Conservation (phyloP, 2,888 invertebrate genomes). For the Gnatocerus cornutus region DNA sequence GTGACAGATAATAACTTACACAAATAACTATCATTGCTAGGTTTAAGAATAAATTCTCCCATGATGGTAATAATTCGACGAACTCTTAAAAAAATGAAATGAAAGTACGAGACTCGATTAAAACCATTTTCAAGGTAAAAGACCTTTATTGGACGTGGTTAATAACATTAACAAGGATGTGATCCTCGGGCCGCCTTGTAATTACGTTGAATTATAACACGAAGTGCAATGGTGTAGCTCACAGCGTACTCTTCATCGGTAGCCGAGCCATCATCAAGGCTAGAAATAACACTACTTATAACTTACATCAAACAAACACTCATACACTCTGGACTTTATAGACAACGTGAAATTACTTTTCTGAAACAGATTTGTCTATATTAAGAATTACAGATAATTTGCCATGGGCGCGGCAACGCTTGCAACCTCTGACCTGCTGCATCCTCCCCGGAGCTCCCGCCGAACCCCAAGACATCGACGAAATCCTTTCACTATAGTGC, state of each 20-base stretch:
- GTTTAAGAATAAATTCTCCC: slow-evolving; percentile 26
- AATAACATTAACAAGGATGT: slow-evolving; percentile 47
- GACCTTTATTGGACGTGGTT: slow-evolving; percentile 44
- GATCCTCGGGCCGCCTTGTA: slow-evolving; percentile 45
- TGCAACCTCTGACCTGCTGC: slow-evolving; percentile 40
- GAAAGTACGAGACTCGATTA: slow-evolving; percentile 38
- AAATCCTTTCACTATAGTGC: slow-evolving; percentile 32
- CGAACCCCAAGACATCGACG: slow-evolving; percentile 20
- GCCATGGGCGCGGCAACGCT: slow-evolving; percentile 37
- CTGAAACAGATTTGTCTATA: slow-evolving; percentile 36
- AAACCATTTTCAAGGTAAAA: slow-evolving; percentile 38
- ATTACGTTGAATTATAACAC: slow-evolving; percentile 45
- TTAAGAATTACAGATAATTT: slow-evolving; percentile 39
- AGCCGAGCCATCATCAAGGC: slow-evolving; percentile 33
- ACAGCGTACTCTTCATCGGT: slow-evolving; percentile 29
- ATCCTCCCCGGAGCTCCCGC: slow-evolving; percentile 40
- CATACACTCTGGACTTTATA: slow-evolving; percentile 19
- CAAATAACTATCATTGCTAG: slow-evolving; percentile 27
- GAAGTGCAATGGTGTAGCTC: slow-evolving; percentile 32
- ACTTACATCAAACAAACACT: slow-evolving; percentile 21
- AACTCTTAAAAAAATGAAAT: slow-evolving; percentile 36
- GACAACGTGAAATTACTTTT: slow-evolving; percentile 26
- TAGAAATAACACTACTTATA: slow-evolving; percentile 20
- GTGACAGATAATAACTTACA: slow-evolving; percentile 29
- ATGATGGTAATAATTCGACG: slow-evolving; percentile 31